phyloP scores from a whole-genome alignment of 2,797 vertebrate genomes.

The Phaenicophaeus curvirostris region DNA sequence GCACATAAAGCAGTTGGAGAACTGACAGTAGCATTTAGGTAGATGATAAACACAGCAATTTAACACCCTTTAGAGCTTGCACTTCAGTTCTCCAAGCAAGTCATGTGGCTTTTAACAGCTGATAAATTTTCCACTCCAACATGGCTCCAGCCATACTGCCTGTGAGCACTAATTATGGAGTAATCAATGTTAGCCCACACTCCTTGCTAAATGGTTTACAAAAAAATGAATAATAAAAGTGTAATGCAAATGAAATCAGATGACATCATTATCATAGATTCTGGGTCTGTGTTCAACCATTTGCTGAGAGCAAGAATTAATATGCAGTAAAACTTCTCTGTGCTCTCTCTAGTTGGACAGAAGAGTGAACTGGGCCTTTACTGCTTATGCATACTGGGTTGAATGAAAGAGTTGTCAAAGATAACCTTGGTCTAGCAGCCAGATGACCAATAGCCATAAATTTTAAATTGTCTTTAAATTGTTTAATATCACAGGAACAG shows the following conservation, averaged over 20 bases:
- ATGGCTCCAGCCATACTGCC: not conserved
- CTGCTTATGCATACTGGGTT: not conserved
- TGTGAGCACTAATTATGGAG: slow-evolving; percentile 35
- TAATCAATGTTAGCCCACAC: slow-evolving; percentile 38
- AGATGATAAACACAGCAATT: slow-evolving; percentile 46
- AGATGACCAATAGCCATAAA: not conserved
- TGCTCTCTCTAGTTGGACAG: not conserved
- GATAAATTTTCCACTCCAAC: slow-evolving; percentile 14
- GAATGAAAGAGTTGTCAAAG: not conserved
- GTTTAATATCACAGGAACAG: not conserved
- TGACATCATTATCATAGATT: slow-evolving; percentile 2
- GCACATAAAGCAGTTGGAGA: slow-evolving; percentile 57
- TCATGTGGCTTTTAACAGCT: slow-evolving; percentile 22
- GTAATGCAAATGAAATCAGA: slow-evolving; percentile 41
- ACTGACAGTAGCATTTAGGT: slow-evolving; percentile 51
- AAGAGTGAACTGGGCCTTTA: not conserved
- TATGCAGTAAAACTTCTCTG: not conserved
- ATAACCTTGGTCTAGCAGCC: not conserved
- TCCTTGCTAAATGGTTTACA: slow-evolving; percentile 7
- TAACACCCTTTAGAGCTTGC: slow-evolving; percentile 30
- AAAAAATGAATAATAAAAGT: slow-evolving; percentile 37
- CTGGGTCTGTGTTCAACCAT: not conserved
- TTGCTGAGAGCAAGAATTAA: not conserved
- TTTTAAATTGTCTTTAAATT: too few relatives aligned
- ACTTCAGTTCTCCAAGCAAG: not conserved